A percentile compares a stretch with the other conserved stretches of the same genome.
phyloP scores from a whole-genome alignment of 2,888 invertebrate genomes.

The Lepeophtheirus nordmannii region DNA sequence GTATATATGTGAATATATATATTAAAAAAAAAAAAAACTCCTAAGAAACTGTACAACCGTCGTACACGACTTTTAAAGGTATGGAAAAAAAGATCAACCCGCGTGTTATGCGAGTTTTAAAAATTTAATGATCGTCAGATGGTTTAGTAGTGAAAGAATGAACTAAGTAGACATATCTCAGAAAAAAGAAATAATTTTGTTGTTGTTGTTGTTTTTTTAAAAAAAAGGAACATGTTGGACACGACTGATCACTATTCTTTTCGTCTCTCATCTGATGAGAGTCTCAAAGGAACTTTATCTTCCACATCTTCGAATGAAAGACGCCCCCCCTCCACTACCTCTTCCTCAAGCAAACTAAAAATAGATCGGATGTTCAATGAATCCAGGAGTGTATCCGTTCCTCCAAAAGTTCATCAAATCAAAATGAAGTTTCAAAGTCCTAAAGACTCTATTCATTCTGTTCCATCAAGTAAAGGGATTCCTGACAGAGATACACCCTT shows the following conservation, averaged over 20 bases:
- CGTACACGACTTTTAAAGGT: too few species aligned
- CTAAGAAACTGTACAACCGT: too few species aligned
- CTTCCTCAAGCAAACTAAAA: not conserved
- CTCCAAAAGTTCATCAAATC: not conserved
- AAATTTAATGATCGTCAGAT: too few species aligned
- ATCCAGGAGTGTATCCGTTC: not conserved
- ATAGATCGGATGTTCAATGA: not conserved
- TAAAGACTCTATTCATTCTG: not conserved
- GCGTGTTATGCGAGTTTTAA: too few species aligned
- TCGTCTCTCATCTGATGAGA: not conserved
- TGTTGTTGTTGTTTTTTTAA: too few species aligned
- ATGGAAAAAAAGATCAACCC: too few species aligned
- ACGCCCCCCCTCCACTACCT: not conserved
- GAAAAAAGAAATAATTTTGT: too few species aligned
- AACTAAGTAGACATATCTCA: too few species aligned
- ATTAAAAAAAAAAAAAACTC: too few species aligned
- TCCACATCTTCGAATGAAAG: not conserved
- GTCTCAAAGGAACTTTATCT: not conserved
- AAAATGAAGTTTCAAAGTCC: not conserved
- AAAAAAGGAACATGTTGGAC: not conserved
- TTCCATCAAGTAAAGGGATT: not conserved
- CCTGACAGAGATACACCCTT: slow-evolving; percentile 19
- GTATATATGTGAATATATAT: too few species aligned
- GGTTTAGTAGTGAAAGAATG: too few species aligned
- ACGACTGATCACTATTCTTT: not conserved